Base-by-base conservation (phyloP, 2,888 invertebrate species). In the Rhingia rostrata region DNA sequence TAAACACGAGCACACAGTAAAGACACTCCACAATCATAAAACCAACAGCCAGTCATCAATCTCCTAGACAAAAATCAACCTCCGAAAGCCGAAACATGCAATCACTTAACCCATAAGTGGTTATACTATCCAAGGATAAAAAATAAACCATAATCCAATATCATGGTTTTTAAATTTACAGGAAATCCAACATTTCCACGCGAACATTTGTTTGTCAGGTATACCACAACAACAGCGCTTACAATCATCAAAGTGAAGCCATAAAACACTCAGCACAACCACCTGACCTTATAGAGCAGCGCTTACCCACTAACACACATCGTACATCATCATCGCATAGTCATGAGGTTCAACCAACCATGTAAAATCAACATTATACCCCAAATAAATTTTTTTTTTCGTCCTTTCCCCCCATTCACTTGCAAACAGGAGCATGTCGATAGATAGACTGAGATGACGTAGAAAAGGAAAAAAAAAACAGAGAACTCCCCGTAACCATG, bases 291-390 rank as follows among this genome's bases (percentile, higher is more conserved):
- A 73, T 35, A 43, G 61, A n/a, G 37, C 7, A 10, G 32, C 12
- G 6, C 22, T 51, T 47, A 14, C 41, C 37, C 39, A 56, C 66
- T 49, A 54, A 53, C 63, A 56, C 39, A 75, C 35, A 70, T 63
- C 70, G 67, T 78, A 83, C 78, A 78, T 78, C 82, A 78, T 78
- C 82, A 73, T 79, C 67, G 56, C 79, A 74, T 83, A 83, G 69
- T 83, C 79, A 79, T 83, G 79, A 74, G 79, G 63, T 79, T 74
- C 83, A 83, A 69, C 73, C 82, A 83, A 73, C 79, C 67, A 39
- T 63, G 83, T 83, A 79, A 83, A 74, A 83, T 83, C 64, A 49
- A 73, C 67, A 77, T 77, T 61, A 83, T 73, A 74, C 79, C 61
- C 56, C 51, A 83, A 79, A 83, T 74, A 83, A 79, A 83, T 69